Percentiles rank a stretch among this genome's conserved stretches.
Conservation (phyloP, 1,140 invertebrate species). For the Acromyrmex charruanus region DNA sequence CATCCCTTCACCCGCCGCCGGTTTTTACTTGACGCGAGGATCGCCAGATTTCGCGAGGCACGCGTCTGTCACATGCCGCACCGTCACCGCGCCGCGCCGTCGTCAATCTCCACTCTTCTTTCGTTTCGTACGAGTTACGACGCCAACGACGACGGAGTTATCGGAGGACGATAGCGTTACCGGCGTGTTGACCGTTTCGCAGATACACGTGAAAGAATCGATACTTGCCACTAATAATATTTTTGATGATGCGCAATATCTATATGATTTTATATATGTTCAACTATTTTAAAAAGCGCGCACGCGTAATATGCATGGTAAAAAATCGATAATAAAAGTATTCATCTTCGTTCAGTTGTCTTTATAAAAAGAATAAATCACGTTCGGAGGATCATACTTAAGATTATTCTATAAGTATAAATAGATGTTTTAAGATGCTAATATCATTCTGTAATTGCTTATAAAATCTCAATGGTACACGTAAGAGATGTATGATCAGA, state of each 20-base stretch:
- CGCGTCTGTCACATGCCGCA: constrained; percentile 64
- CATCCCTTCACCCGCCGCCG: neutral
- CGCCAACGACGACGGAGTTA: constrained; percentile 9
- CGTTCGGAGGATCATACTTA: too few relatives aligned
- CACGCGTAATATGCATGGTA: neutral
- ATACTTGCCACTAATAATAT: neutral
- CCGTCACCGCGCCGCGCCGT: neutral
- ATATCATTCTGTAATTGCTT: too few relatives aligned
- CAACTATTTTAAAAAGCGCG: neutral
- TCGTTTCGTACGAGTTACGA: neutral
- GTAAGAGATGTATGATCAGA: too few relatives aligned
- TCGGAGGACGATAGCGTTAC: constrained; percentile 32
- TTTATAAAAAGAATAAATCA: neutral
- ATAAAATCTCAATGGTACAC: too few relatives aligned
- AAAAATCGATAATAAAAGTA: neutral
- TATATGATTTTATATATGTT: neutral
- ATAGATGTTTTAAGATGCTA: too few relatives aligned
- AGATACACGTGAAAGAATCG: constrained; percentile 13
- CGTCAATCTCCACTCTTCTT: neutral
- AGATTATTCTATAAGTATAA: too few relatives aligned
- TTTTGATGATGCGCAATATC: neutral
- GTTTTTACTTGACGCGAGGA: neutral
- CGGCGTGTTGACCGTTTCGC: neutral
- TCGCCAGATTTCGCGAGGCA: constrained; percentile 25
- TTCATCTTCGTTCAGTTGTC: neutral